Evolutionary conservation across 2,113 vertebrate genomes (phyloP).

Genomic region (Pseudonaja textilis): DNA sequence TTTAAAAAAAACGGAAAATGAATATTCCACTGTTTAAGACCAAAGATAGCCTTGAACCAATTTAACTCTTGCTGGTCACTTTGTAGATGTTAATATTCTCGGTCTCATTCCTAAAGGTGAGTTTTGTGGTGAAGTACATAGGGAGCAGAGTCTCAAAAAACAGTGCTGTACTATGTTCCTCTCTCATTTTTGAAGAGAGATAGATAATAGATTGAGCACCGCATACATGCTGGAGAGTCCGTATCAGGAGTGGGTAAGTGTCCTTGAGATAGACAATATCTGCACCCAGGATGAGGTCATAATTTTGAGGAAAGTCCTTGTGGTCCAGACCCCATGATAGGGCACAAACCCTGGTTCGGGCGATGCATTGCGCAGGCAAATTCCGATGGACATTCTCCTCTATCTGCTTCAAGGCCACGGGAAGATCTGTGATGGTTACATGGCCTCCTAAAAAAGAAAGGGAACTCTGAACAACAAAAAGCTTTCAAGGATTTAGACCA

Average conservation of each 20-base stretch:
- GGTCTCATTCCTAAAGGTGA: constrained; percentile 67
- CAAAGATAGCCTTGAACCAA: background rate
- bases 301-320: constrained; percentile 72
- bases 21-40: background rate
- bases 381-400: constrained; percentile 76
- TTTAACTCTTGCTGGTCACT: constrained; percentile 39
- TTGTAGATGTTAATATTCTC: constrained; percentile 80
- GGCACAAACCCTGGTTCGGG: constrained; percentile 64
- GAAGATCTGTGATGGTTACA: constrained; percentile 85
- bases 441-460: constrained; percentile 70
- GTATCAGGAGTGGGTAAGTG: constrained; percentile 76
- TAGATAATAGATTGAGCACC: constrained; percentile 66
- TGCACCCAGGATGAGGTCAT: constrained; percentile 81
- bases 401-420: constrained; percentile 76
- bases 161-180: constrained; percentile 69
- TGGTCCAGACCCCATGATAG: constrained; percentile 83
- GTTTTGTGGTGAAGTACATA: constrained; percentile 69
- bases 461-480: constrained; percentile 14
- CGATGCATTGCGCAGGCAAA: constrained; percentile 59
- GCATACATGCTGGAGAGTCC: constrained; percentile 79
- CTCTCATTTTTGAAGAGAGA: constrained; percentile 82
- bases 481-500: background rate
- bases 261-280: constrained; percentile 82
- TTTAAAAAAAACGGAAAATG: background rate
- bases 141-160: constrained; percentile 76